phyloP scores from a whole-genome alignment of 2,797 vertebrate species.

The Siniperca obscura region DNA sequence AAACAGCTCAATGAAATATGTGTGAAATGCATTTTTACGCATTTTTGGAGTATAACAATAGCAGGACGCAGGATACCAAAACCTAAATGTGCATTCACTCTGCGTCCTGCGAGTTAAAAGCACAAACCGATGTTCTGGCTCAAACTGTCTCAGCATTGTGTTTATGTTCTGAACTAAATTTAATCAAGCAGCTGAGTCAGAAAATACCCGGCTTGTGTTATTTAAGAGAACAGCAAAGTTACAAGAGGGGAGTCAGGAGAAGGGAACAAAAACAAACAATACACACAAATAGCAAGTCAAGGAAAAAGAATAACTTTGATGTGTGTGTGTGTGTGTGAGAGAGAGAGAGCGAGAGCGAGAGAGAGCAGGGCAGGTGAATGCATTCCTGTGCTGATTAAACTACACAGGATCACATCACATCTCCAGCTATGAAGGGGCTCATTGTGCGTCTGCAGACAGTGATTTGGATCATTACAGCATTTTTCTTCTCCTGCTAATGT shows the following conservation, averaged over 20 bases:
- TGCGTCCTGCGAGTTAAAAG: background rate
- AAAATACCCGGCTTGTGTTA: slow-evolving; percentile 18
- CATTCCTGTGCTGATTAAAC: slow-evolving; percentile 84
- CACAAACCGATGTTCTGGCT: background rate
- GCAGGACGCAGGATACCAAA: background rate
- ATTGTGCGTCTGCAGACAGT: slow-evolving; percentile 72
- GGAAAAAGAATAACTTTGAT: background rate
- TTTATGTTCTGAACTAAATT: slow-evolving; percentile 52
- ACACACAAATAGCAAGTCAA: slow-evolving; percentile 14
- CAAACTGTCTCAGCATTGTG: slow-evolving; percentile 11
- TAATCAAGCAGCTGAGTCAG: slow-evolving; percentile 24
- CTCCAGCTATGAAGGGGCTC: slow-evolving; percentile 77
- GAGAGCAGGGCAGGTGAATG: slow-evolving; percentile 66
- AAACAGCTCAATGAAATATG: background rate
- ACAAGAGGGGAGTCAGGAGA: background rate
- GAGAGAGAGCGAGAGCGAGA: background rate
- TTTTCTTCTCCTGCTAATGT: slow-evolving; percentile 40
- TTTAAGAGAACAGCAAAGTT: slow-evolving; percentile 23
- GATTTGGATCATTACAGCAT: slow-evolving; percentile 60
- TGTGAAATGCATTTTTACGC: background rate
- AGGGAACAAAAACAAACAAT: slow-evolving; percentile 11
- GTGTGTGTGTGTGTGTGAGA: slow-evolving; percentile 3
- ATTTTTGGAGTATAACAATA: background rate
- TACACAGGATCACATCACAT: slow-evolving; percentile 72
- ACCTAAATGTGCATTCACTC: background rate